Evolutionary conservation across 2,797 vertebrate species (phyloP).

Genomic region (Anomalospiza imberbis): DNA sequence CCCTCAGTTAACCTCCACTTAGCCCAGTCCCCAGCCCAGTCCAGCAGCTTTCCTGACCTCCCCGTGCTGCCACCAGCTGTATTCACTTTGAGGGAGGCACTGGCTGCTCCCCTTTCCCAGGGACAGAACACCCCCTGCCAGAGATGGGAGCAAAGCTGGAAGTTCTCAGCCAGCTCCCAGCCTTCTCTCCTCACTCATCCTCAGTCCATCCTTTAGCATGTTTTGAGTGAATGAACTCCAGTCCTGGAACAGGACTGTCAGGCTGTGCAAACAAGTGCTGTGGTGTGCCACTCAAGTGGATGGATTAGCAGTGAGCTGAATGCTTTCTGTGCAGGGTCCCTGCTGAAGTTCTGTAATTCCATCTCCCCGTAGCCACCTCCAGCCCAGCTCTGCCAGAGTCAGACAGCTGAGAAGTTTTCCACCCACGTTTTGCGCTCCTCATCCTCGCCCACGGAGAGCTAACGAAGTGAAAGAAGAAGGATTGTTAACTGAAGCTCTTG

Average conservation of each 20-base stretch:
- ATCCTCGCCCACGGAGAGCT: slow-evolving; percentile 9
- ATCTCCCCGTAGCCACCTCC: not conserved
- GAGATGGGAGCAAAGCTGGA: not conserved
- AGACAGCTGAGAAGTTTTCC: slow-evolving; percentile 48
- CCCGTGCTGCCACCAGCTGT: not conserved
- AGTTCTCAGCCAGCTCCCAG: not conserved
- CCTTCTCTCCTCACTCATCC: not conserved
- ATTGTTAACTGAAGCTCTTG: not conserved
- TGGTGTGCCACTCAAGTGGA: slow-evolving; percentile 14
- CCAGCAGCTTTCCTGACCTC: not conserved
- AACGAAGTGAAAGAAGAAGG: slow-evolving; percentile 41
- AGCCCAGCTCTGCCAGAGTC: not conserved
- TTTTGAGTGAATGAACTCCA: not conserved
- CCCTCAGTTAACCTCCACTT: not conserved
- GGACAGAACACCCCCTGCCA: not conserved
- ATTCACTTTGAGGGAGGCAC: not conserved
- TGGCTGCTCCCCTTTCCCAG: not conserved
- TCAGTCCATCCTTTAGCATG: slow-evolving; percentile 4
- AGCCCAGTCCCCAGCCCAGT: not conserved
- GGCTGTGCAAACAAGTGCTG: not conserved
- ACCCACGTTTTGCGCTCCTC: slow-evolving; percentile 30
- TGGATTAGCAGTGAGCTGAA: slow-evolving; percentile 11
- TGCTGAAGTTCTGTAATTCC: not conserved
- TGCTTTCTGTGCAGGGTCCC: not conserved
- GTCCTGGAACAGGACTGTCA: not conserved